phyloP scores from a whole-genome alignment of 2,113 vertebrate species.

The Origma solitaria region DNA sequence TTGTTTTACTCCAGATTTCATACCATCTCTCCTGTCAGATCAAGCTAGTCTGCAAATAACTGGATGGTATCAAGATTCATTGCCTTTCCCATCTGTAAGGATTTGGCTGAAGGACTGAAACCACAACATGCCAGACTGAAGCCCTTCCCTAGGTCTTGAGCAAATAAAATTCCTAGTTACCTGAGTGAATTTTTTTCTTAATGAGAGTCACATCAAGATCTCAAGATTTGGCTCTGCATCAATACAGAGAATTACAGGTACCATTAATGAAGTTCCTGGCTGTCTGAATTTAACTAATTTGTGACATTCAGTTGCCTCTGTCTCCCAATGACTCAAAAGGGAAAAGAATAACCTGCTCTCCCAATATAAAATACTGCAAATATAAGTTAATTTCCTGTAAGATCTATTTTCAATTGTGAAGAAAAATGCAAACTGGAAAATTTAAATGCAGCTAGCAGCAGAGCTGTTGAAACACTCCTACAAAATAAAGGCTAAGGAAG shows the following conservation, averaged over 20 bases:
- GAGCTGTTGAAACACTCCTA: neutral
- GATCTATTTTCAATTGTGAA: neutral
- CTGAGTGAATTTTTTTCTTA: neutral
- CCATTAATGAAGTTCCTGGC: neutral
- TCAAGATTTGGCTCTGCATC: neutral
- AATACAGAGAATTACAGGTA: neutral
- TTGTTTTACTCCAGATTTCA: neutral
- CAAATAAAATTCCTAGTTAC: neutral
- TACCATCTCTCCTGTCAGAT: neutral
- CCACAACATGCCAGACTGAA: neutral
- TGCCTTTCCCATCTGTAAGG: neutral
- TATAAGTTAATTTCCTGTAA: neutral
- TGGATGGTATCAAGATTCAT: neutral
- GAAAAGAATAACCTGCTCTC: neutral
- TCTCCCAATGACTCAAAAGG: neutral
- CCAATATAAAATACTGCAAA: neutral
- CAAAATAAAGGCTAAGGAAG: neutral
- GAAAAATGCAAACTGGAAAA: neutral
- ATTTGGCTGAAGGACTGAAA: neutral
- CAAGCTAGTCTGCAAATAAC: neutral
- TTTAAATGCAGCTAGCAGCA: neutral
- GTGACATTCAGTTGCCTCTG: neutral
- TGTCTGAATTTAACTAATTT: neutral
- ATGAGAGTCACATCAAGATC: neutral
- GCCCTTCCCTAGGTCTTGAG: neutral